Percentiles rank a stretch among this genome's conserved stretches.
phyloP scores from a whole-genome alignment of 2,888 invertebrate species.

The Nasonia oneida region DNA sequence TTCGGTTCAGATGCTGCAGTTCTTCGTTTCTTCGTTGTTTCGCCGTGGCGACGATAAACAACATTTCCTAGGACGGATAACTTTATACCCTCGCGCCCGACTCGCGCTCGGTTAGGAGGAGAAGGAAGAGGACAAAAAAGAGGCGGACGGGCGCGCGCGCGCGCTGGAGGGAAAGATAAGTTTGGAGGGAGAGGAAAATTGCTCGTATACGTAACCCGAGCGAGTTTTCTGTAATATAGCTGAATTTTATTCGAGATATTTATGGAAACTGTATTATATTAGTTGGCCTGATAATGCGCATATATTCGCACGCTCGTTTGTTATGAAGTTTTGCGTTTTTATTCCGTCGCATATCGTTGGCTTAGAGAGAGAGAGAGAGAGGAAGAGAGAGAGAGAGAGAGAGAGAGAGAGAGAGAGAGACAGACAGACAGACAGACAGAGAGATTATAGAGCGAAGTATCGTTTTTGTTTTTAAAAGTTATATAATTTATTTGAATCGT shows the following conservation, averaged over 20 bases:
- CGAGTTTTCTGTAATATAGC: constrained; percentile 33
- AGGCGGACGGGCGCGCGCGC: too few species aligned
- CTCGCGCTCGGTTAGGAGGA: neutral
- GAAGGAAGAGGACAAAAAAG: neutral
- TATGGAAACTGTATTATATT: constrained; percentile 45
- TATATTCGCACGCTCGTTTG: constrained; percentile 21
- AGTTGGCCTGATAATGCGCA: constrained; percentile 25
- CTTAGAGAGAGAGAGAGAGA: neutral
- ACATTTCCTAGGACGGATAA: constrained; percentile 54
- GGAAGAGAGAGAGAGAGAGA: too few species aligned
- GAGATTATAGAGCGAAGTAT: neutral
- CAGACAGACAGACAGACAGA: neutral
- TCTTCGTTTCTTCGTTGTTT: constrained; percentile 39
- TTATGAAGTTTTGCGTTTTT: constrained; percentile 15
- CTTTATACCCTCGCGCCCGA: constrained; percentile 37
- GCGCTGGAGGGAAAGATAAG: neutral
- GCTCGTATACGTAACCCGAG: constrained; percentile 30
- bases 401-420: neutral
- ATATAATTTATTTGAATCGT: constrained; percentile 23
- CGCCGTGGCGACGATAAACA: constrained; percentile 40
- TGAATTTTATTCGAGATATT: constrained; percentile 45
- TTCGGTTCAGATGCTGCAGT: constrained; percentile 50
- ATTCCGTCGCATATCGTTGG: neutral
- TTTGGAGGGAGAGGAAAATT: constrained; percentile 16
- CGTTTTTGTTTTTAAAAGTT: constrained; percentile 19